Percentiles rank a stretch among this genome's conserved stretches.
These are phyloP conservation scores for Melanogrammus aeglefinus DNA, from an alignment of 2,797 vertebrate genomes.

Conservation along the genomic window DNA sequence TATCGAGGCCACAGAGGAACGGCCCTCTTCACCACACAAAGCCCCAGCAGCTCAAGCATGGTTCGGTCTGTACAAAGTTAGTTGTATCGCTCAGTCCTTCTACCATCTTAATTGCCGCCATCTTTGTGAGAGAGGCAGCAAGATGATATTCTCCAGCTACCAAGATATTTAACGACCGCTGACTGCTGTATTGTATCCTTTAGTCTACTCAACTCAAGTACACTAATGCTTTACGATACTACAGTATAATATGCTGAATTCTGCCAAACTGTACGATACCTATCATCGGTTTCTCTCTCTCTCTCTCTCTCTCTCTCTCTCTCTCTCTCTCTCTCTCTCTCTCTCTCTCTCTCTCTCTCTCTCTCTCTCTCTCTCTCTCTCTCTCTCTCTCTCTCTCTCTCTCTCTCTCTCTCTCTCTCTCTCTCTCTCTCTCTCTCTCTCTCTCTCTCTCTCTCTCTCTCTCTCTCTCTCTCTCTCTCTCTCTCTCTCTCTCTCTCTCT, in stretches of 20 bases:
- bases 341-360: constrained; percentile 39
- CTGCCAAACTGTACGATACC: background rate
- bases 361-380: constrained; percentile 34
- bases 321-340: constrained; percentile 42
- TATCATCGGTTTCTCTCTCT: constrained; percentile 4
- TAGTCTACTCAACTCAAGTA: no score
- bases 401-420: constrained; percentile 20
- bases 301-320: constrained; percentile 11
- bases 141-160: background rate
- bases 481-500: constrained; percentile 27
- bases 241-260: background rate
- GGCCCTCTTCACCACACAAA: constrained; percentile 24
- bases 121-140: constrained; percentile 38
- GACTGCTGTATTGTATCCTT: no score
- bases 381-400: constrained; percentile 10
- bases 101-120: constrained; percentile 63
- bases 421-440: constrained; percentile 46
- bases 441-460: constrained; percentile 44
- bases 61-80: constrained; percentile 32
- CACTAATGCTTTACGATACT: no score
- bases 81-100: constrained; percentile 34
- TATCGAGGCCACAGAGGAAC: constrained; percentile 26
- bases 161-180: no score
- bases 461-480: constrained; percentile 13
- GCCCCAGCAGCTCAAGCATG: constrained; percentile 27